Percentiles rank a stretch among this genome's conserved stretches.
phyloP scores from a whole-genome alignment of 2,888 invertebrate species.

The Caenorhabditis japonica region DNA sequence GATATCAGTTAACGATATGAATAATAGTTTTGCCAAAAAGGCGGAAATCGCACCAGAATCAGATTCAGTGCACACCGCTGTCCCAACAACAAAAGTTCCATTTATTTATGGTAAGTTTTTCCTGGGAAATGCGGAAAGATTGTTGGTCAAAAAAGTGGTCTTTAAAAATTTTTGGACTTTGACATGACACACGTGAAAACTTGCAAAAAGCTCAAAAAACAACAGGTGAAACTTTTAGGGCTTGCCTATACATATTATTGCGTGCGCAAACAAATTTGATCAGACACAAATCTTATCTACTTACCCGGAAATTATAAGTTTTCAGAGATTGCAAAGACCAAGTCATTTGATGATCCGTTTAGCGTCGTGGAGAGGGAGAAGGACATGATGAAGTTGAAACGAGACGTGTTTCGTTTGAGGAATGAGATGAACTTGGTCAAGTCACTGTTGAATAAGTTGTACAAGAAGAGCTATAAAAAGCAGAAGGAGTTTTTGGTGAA shows the following conservation, averaged over 20 bases:
- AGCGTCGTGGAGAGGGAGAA: slow-evolving; percentile 19
- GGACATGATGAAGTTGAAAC: slow-evolving; percentile 39
- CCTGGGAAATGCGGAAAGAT: background rate
- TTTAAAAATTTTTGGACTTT: background rate
- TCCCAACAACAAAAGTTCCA: slow-evolving; percentile 20
- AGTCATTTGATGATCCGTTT: slow-evolving; percentile 24
- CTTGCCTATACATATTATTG: too few species aligned
- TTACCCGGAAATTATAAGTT: background rate
- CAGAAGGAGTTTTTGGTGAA: slow-evolving; percentile 35
- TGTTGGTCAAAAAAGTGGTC: background rate
- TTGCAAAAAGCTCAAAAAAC: too few species aligned
- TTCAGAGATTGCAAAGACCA: slow-evolving; percentile 34
- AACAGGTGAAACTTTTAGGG: too few species aligned
- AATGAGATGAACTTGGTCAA: slow-evolving; percentile 53
- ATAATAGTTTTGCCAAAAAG: background rate
- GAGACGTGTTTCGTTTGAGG: slow-evolving; percentile 38
- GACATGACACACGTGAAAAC: too few species aligned
- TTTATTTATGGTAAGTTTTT: slow-evolving; percentile 23
- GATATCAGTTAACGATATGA: slow-evolving; percentile 21
- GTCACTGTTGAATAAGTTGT: slow-evolving; percentile 43
- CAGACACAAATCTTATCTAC: background rate
- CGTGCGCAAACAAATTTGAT: too few species aligned
- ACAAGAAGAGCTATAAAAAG: slow-evolving; percentile 38
- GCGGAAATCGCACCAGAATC: too few species aligned
- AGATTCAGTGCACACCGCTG: too few species aligned